phyloP scores from a whole-genome alignment of 2,888 invertebrate genomes.

The Zygothrica quintamaculata region DNA sequence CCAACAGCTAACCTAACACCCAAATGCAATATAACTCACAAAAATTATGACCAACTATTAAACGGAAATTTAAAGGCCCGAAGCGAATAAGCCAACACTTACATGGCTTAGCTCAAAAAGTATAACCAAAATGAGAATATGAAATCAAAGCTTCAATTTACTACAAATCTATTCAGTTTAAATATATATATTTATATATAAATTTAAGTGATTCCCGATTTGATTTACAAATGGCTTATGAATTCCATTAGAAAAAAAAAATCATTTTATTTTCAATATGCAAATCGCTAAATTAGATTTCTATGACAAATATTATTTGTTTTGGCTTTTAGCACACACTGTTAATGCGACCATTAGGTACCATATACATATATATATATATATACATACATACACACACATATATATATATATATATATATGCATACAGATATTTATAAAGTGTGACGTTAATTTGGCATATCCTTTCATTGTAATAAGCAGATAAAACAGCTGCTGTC shows the following conservation, averaged over 20 bases:
- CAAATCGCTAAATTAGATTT: background rate
- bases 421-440: background rate
- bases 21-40: too few species aligned
- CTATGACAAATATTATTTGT: background rate
- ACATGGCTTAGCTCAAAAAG: background rate
- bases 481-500: too few species aligned
- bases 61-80: background rate
- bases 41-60: too few species aligned
- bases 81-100: background rate
- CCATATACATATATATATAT: background rate
- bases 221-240: too few species aligned
- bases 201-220: too few species aligned
- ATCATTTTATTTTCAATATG: background rate
- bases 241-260: too few species aligned
- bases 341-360: slow-evolving; percentile 5
- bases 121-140: too few species aligned
- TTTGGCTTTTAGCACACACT: background rate
- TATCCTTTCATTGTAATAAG: slow-evolving; percentile 14
- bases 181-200: too few species aligned
- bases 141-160: too few species aligned
- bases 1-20: slow-evolving; percentile 26
- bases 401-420: background rate
- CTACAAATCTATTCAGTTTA: too few species aligned
- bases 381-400: background rate
- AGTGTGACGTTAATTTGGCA: slow-evolving; percentile 18